Evolutionary conservation across 2,888 invertebrate genomes (phyloP), one percentile per base, ranked within the genome.

Genomic region (Heliconius cydno): DNA sequence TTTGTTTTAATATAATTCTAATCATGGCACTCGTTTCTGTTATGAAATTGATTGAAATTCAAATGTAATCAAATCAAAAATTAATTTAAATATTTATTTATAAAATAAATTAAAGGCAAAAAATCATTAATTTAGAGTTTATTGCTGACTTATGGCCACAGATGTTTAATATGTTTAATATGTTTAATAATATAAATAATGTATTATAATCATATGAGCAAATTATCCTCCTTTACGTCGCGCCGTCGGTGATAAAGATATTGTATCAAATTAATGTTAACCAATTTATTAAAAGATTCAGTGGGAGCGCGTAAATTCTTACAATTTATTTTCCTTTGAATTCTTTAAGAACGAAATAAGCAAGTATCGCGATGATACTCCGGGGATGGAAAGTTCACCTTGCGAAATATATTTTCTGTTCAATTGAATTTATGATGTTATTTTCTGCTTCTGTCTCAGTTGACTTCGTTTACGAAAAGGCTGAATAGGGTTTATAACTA

Each of bases 381-480:
- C 22, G 1, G 75, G 75, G 46, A 75, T 25, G 41, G 60, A 65
- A 67, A 66, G 19, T 57, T 73, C 41, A 22, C n/a, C 66, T 57
- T 34, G 72, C 10, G 52, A 57, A 78, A 72, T 75, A 72, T 66
- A 66, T 78, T 66, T 72, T 65, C 76, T 60, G 4, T 65, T 65
- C 63, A 63, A 78, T 72, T 78, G 72, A 72, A 72, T 65, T 72
- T 72, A 65, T 71, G 70, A 66, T 65, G 25, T 52, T 72, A 28
- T 52, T 65, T 65, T 72, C 46, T 65, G 65, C n/a, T 67, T 12
- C 52, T 46, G 52, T 52, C 25, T 76, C 30, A 19, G n/a, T 41
- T 68, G 34, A 25, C 41, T 60, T 38, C 12, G 60, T 38, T 73
- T 22, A 22, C 6, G 30, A 4, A 60, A 25, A 60, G 34, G 34